A percentile compares a stretch with the other conserved stretches of the same genome.
Conservation (phyloP, 2,113 vertebrate species). For the Gnathonemus echidnorhynchus region DNA sequence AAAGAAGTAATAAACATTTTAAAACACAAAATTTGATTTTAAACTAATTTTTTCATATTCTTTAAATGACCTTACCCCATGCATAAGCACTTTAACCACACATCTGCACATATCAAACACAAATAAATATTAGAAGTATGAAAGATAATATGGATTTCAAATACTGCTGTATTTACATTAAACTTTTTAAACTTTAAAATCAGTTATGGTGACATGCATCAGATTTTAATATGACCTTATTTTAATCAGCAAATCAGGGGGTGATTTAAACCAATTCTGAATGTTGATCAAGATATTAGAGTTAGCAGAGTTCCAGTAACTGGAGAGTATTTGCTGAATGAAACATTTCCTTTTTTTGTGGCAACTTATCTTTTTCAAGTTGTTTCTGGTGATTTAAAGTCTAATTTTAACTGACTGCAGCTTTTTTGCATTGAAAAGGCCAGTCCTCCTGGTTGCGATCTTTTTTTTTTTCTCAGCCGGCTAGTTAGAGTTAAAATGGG, state of each 20-base stretch:
- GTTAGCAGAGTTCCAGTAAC: background rate
- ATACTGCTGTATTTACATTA: background rate
- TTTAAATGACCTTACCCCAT: background rate
- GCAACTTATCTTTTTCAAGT: background rate
- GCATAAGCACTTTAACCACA: background rate
- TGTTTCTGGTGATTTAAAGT: background rate
- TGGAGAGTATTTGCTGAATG: background rate
- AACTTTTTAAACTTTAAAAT: background rate
- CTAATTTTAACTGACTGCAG: background rate
- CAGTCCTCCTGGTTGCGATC: slow-evolving; percentile 18
- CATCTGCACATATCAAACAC: background rate
- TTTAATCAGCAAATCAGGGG: background rate
- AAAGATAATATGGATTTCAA: background rate
- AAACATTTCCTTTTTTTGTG: background rate
- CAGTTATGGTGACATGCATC: background rate
- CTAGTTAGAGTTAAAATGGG: slow-evolving; percentile 34
- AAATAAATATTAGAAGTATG: background rate
- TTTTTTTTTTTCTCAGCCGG: slow-evolving; percentile 24
- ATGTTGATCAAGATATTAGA: background rate
- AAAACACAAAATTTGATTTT: background rate
- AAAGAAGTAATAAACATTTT: background rate
- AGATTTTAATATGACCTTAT: background rate
- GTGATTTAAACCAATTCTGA: background rate
- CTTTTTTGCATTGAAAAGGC: background rate
- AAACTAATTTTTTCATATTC: background rate